Conservation (phyloP, 2,113 vertebrate species). For the Motacilla tschutschensis region DNA sequence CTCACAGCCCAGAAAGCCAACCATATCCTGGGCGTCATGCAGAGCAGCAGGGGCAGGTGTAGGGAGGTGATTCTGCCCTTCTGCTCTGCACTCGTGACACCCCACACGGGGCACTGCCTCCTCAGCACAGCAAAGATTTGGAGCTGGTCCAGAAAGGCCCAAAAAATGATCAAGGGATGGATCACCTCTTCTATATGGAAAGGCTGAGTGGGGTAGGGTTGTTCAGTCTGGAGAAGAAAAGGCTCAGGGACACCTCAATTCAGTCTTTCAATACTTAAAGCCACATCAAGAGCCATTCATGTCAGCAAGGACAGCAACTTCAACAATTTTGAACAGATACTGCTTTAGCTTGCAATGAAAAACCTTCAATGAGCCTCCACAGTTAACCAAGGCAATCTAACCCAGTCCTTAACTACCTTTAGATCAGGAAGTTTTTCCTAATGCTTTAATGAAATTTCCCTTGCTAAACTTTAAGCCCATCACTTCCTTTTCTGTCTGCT, state of each 20-base stretch:
- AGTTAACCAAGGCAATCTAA: not conserved
- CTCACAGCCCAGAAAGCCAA: not conserved
- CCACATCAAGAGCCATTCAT: not conserved
- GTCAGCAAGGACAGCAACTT: not conserved
- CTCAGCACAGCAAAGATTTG: not conserved
- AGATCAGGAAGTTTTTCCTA: slow-evolving; percentile 2
- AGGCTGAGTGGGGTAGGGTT: not conserved
- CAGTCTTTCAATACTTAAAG: not conserved
- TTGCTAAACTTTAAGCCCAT: not conserved
- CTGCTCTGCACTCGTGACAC: accelerated
- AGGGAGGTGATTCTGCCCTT: not conserved
- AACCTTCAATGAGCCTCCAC: accelerated
- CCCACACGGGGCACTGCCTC: not conserved
- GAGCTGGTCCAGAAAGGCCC: not conserved
- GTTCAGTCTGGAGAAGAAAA: not conserved
- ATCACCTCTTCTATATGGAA: not conserved
- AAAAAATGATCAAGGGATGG: not conserved
- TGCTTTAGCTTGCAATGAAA: not conserved
- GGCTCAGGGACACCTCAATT: not conserved
- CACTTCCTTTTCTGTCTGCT: not conserved
- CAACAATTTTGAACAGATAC: not conserved
- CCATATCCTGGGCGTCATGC: accelerated
- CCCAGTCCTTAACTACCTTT: not conserved
- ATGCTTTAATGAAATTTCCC: not conserved
- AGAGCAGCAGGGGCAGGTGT: not conserved